phyloP scores from a whole-genome alignment of 2,797 vertebrate genomes.

The Hippopotamyrus pictus region DNA sequence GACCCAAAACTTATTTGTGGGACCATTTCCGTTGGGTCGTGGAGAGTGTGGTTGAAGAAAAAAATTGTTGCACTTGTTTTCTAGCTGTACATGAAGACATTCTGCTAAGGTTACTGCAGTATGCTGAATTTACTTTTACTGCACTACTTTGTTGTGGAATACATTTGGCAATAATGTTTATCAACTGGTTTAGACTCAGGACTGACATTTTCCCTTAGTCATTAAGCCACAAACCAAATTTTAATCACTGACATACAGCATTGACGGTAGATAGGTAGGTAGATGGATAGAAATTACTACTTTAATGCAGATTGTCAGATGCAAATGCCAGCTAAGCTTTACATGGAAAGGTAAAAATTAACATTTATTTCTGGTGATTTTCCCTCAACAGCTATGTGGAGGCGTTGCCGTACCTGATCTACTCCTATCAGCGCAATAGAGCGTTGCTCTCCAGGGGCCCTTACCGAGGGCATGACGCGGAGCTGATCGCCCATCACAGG shows the following conservation, averaged over 20 bases:
- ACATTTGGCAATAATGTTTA: background rate
- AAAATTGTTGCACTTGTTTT: background rate
- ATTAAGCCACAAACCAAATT: too few relatives aligned
- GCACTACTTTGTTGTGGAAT: background rate
- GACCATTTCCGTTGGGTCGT: background rate
- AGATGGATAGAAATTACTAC: background rate
- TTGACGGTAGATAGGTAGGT: background rate
- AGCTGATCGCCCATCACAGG: constrained; percentile 82
- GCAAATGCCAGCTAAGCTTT: background rate
- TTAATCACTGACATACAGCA: background rate
- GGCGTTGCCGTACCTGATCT: constrained; percentile 89
- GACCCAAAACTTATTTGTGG: background rate
- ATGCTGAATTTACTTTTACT: background rate
- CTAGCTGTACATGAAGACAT: background rate
- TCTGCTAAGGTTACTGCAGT: background rate
- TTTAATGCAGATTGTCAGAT: background rate
- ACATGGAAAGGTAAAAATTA: background rate
- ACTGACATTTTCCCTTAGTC: too few relatives aligned
- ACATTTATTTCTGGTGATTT: constrained; percentile 14
- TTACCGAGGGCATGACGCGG: constrained; percentile 83
- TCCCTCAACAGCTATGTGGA: constrained; percentile 77
- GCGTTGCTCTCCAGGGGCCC: constrained; percentile 84
- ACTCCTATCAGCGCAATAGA: constrained; percentile 92
- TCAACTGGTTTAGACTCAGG: too few relatives aligned
- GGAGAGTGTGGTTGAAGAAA: background rate